Percentiles rank a stretch among this genome's conserved stretches.
Evolutionary conservation across 2,113 vertebrate species (phyloP).

Genomic region (Elaphurus davidianus): DNA sequence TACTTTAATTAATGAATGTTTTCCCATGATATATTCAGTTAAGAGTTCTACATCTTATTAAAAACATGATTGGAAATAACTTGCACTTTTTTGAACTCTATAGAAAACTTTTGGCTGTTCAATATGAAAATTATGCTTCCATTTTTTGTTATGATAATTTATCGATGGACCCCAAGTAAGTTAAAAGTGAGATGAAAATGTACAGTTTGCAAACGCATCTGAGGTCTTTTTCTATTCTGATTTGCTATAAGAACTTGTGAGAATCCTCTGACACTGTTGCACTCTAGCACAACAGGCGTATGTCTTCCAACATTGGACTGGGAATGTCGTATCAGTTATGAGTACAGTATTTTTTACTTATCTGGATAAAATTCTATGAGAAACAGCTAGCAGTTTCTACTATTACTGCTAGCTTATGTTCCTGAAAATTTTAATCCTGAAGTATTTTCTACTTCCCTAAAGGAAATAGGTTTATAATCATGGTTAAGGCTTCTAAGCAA

Average conservation of each 20-base stretch:
- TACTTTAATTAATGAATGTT: not conserved
- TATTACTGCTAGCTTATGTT: not conserved
- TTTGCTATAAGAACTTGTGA: not conserved
- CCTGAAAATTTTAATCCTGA: not conserved
- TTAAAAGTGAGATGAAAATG: not conserved
- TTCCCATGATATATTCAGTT: not conserved
- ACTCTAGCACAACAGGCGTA: not conserved
- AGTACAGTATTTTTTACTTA: not conserved
- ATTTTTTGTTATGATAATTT: not conserved
- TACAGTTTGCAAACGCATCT: not conserved
- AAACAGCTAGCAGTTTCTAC: not conserved
- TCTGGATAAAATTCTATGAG: not conserved
- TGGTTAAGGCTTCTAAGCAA: not conserved
- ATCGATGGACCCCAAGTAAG: not conserved
- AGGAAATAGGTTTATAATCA: not conserved
- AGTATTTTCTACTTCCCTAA: not conserved
- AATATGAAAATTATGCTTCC: not conserved
- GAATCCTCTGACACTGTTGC: not conserved
- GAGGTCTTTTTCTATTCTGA: not conserved
- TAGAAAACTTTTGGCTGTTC: not conserved
- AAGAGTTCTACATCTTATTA: not conserved
- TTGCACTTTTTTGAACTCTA: not conserved
- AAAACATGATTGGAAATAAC: not conserved
- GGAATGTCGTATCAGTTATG: not conserved
- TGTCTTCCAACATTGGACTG: not conserved